Evolutionary conservation across 1,140 invertebrate genomes (phyloP), one percentile per base, ranked within the genome.

Genomic region (Camponotus vicinus): DNA sequence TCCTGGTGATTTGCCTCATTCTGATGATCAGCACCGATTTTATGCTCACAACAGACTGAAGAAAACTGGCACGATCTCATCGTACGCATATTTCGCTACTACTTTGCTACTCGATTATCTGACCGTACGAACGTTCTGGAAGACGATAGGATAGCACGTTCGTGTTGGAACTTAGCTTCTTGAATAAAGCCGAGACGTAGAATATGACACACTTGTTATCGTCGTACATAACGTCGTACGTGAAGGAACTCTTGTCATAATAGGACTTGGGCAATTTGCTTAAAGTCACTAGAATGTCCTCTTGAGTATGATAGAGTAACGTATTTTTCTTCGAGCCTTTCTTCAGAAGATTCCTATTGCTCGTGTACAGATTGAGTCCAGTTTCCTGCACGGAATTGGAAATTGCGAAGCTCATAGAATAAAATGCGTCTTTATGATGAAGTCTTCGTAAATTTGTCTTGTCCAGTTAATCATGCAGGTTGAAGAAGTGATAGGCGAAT

Each of bases 401-500:
- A 0, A 91, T 91, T 21, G 89, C 87, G 7, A 93, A 79, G 18
- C 87, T 95, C 83, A 94, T 86, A 0, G 95, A 95, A 42, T 93
- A 95, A 13, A 93, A 77, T 4, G 95, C 92, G 52, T 93, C 73
- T 4, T 92, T 82, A 73, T 93, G 89, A 88, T 95, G 95, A 0
- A 95, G 57, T 4, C 93, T 94, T 8, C 77, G 76, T 1, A 95
- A 67, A 13, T 90, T 55, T 3, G n/a, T 73, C 77, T 94, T 93
- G 77, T 95, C 94, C 3, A 52, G 77, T 6, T 90, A 86, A 88
- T 95, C 95, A 37, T 94, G 94, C 0, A 95, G 69, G 59, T 76
- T 86, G 66, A 95, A 95, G 77, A 94, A 95, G 45, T 95, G 95
- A 0, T 76, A 49, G 0, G 93, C 42, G 76, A 95, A 95, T 75